Percentiles rank a stretch among this genome's conserved stretches.
Evolutionary conservation across 2,113 vertebrate genomes (phyloP).

Genomic region (Phrynosoma platyrhinos): DNA sequence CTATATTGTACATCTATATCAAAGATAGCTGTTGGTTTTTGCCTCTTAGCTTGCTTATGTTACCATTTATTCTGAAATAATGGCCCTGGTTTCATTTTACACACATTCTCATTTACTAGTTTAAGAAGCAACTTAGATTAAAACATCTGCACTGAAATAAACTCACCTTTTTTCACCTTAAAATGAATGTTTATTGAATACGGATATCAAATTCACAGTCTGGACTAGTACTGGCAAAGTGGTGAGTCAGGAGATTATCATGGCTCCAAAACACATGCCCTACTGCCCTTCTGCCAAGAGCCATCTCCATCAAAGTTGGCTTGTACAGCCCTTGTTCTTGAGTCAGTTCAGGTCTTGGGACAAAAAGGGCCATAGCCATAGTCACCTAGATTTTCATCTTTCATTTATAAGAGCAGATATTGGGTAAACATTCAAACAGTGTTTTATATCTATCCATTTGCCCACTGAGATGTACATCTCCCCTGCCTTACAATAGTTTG

Average conservation of each 20-base stretch:
- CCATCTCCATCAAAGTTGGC: background rate
- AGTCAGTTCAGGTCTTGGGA: no score
- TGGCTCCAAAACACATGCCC: background rate
- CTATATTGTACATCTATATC: constrained; percentile 34
- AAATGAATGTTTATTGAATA: background rate
- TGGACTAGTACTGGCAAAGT: background rate
- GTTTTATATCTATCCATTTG: no score
- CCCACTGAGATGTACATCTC: no score
- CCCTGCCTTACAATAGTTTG: no score
- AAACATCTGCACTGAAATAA: background rate
- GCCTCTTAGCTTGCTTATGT: background rate
- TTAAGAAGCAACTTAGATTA: background rate
- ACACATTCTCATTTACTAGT: background rate
- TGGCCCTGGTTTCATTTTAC: background rate
- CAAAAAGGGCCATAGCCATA: no score
- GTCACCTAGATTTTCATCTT: no score
- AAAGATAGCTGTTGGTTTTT: constrained; percentile 11
- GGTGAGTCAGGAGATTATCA: background rate
- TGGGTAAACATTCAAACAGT: no score
- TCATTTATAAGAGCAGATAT: no score
- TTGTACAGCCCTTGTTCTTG: no score
- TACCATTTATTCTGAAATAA: constrained; percentile 13
- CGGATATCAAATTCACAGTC: background rate
- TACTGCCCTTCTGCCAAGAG: background rate
- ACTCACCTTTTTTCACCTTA: background rate